Percentiles rank a stretch among this genome's conserved stretches.
Evolutionary conservation across 2,113 vertebrate species (phyloP).

Genomic region (mouse (Mus musculus)): DNA sequence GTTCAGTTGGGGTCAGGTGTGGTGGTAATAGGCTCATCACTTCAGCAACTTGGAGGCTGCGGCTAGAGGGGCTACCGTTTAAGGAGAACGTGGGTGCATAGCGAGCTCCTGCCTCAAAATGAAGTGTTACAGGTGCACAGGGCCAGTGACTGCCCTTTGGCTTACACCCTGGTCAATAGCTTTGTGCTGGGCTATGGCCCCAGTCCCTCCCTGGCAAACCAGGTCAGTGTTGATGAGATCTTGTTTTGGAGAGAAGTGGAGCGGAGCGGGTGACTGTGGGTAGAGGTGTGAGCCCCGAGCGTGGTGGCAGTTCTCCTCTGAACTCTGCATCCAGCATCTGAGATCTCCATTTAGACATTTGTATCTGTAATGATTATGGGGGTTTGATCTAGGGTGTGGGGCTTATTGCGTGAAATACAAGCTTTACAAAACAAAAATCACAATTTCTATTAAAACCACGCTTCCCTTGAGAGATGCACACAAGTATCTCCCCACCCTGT

Average conservation of each 20-base stretch:
- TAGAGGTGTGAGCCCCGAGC: not conserved
- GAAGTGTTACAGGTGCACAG: not conserved
- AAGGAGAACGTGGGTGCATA: not conserved
- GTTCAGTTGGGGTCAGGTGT: not conserved
- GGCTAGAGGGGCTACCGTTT: not conserved
- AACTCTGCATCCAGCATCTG: not conserved
- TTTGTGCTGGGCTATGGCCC: not conserved
- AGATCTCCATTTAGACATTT: not conserved
- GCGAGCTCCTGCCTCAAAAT: not conserved
- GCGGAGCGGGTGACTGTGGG: not conserved
- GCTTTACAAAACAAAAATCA: not conserved
- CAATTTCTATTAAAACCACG: not conserved
- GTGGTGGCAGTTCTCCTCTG: not conserved
- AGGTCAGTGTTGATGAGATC: not conserved
- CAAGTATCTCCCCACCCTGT: not conserved
- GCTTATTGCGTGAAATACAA: not conserved
- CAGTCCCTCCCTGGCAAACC: too few relatives aligned
- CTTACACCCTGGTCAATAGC: not conserved
- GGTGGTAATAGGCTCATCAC: not conserved
- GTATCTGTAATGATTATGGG: fast-evolving
- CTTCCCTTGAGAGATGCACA: not conserved
- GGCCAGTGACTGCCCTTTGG: not conserved
- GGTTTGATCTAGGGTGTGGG: not conserved
- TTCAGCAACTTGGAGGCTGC: not conserved
- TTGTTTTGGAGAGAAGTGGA: not conserved